Base-by-base conservation (phyloP, 1,140 invertebrate species). In the Mactra quadrangularis region DNA sequence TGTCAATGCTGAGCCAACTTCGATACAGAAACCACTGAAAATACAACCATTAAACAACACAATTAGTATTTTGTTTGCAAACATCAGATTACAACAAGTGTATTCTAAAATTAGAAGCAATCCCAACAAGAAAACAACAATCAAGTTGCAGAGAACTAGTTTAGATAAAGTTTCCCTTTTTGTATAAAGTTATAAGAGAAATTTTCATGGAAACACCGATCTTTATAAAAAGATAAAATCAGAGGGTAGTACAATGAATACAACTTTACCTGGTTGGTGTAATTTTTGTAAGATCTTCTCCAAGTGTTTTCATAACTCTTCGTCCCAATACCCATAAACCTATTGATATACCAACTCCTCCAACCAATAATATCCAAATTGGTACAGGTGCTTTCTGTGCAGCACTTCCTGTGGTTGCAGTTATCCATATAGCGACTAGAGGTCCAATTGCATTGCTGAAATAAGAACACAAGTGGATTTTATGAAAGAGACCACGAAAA, bases 281-380 rank as follows among this genome's bases (percentile, higher is more conserved):
- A 68, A 99, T 98, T 93, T 96, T 97, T 15, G 98, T 98, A 35
- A 99, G 95, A 94, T 99, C 98, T 93, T 98, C 96, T 33, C 98
- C 98, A 85, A 99, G 96, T 0, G 98, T 99, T 91, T 98, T 95
- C 85, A 99, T 99, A 45, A 99, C 98, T 60, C 97, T 95, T 11
- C 98, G 94, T 53, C 98, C 98, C 96, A 97, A 98, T 29, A 99
- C 91, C 97, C 98, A 99, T 29, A 99, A 95, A 31, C 98, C 98
- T 13, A 98, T 93, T 1, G 97, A 97, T 90, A 99, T 99, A 25
- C 98, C 98, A 66, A 98, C 93, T 35, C 98, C 98, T 27, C 98
- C 98, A 90, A 97, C 99, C 27, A 99, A 93, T 25, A 99, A 93
- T 86, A 99, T 96, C 82, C 96, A 96, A 60, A 98, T 93, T 0